A percentile compares a stretch with the other conserved stretches of the same genome.
phyloP scores from a whole-genome alignment of 2,888 invertebrate species.

The Epiblema foenella region DNA sequence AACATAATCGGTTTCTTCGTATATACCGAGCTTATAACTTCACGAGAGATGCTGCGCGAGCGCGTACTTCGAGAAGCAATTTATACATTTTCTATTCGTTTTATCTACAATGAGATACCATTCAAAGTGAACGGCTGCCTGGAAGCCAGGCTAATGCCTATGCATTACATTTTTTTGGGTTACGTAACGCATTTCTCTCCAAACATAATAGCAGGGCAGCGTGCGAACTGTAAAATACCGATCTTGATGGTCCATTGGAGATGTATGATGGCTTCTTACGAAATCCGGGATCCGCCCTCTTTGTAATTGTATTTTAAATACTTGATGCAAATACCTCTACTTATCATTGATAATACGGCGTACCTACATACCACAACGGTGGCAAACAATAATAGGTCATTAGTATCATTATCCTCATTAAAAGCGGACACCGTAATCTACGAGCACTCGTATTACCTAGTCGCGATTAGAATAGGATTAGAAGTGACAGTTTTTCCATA shows the following conservation, averaged over 20 bases:
- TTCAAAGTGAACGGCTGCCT: conserved; percentile 67
- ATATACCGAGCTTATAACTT: conserved; percentile 6
- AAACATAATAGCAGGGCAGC: conserved; percentile 50
- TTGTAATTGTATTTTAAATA: conserved; percentile 33
- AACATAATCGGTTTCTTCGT: not conserved
- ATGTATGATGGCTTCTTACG: conserved; percentile 31
- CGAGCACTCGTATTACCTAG: too few species aligned
- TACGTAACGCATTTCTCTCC: conserved; percentile 58
- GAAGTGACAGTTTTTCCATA: too few species aligned
- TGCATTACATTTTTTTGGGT: conserved; percentile 67
- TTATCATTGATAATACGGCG: not conserved
- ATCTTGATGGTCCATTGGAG: conserved; percentile 48
- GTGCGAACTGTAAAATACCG: conserved; percentile 58
- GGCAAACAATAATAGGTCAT: too few species aligned
- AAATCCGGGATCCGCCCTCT: conserved; percentile 36
- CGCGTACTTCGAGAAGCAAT: conserved; percentile 71
- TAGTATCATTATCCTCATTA: too few species aligned
- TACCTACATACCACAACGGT: too few species aligned
- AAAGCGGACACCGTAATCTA: too few species aligned
- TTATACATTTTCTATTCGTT: conserved; percentile 75
- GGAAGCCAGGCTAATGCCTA: conserved; percentile 67
- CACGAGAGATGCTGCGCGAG: conserved; percentile 46
- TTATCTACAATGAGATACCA: conserved; percentile 68
- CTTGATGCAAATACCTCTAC: conserved; percentile 2
- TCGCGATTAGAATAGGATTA: too few species aligned